Conservation (phyloP, 2,888 invertebrate genomes). For the Drosophila falleni region DNA sequence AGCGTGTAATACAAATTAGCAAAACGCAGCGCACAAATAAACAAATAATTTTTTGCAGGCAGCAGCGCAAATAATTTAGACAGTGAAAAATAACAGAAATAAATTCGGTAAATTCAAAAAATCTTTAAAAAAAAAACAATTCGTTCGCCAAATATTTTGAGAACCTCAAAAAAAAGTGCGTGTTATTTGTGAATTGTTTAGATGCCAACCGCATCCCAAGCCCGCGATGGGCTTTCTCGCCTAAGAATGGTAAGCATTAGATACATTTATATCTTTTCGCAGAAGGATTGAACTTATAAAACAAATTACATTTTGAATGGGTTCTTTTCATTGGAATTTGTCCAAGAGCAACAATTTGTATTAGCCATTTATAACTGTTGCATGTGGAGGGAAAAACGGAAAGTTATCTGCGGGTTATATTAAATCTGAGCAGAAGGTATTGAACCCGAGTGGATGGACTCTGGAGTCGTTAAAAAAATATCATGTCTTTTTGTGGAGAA, state of each 20-base stretch:
- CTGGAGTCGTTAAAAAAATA: neutral
- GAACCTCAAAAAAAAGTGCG: constrained; percentile 65
- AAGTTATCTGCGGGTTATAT: neutral
- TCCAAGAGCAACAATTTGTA: constrained; percentile 65
- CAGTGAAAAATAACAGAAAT: constrained; percentile 73
- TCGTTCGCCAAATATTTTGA: constrained; percentile 73
- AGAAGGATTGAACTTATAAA: constrained; percentile 5
- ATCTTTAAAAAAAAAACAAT: constrained; percentile 17
- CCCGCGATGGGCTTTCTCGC: constrained; percentile 29
- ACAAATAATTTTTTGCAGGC: constrained; percentile 64
- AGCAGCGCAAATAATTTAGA: constrained; percentile 58
- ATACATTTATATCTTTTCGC: constrained; percentile 38
- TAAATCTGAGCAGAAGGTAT: constrained; percentile 10
- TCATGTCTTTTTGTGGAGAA: neutral
- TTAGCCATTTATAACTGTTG: constrained; percentile 69
- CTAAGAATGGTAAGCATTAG: constrained; percentile 52
- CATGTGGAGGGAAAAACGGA: constrained; percentile 24
- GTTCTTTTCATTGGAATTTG: constrained; percentile 50
- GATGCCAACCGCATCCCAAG: constrained; percentile 14
- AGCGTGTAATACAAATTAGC: constrained; percentile 67
- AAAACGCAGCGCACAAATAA: constrained; percentile 70
- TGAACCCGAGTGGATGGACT: constrained; percentile 9
- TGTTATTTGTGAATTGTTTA: constrained; percentile 46
- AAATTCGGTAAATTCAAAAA: constrained; percentile 48
- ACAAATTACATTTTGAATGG: constrained; percentile 33